Conservation (phyloP, 2,888 invertebrate genomes). For the Ceriagrion tenellum region DNA sequence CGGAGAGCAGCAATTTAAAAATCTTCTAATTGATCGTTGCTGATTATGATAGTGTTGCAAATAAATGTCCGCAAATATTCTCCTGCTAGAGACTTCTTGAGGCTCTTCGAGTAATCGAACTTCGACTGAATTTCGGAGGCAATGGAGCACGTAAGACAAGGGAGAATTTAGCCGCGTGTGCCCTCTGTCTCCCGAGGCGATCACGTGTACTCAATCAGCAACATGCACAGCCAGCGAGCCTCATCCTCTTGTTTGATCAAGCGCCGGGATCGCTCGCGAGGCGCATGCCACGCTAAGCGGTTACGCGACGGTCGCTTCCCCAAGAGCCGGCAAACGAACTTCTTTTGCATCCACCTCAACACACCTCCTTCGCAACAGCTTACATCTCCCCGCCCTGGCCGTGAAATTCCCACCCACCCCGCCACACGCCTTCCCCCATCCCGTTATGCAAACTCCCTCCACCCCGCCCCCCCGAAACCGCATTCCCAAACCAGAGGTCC, state of each 20-base stretch:
- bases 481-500: background rate
- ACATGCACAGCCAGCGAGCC: background rate
- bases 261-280: background rate
- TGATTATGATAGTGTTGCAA: too few relatives aligned
- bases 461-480: background rate
- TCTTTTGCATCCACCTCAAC: background rate
- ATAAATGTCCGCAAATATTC: too few relatives aligned
- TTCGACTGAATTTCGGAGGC: background rate
- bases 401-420: background rate
- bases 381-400: background rate
- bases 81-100: too few relatives aligned
- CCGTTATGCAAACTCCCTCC: slow-evolving; percentile 27
- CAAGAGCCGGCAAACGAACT: background rate
- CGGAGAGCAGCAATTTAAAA: too few relatives aligned
- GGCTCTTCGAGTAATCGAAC: too few relatives aligned
- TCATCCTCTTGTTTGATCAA: background rate
- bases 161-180: background rate
- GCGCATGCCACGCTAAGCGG: background rate
- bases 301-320: background rate
- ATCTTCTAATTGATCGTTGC: too few relatives aligned
- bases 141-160: background rate
- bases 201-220: background rate
- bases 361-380: background rate
- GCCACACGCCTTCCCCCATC: background rate
- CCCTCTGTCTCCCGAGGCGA: background rate